phyloP scores from a whole-genome alignment of 2,797 vertebrate species.

The Peromyscus nudipes region DNA sequence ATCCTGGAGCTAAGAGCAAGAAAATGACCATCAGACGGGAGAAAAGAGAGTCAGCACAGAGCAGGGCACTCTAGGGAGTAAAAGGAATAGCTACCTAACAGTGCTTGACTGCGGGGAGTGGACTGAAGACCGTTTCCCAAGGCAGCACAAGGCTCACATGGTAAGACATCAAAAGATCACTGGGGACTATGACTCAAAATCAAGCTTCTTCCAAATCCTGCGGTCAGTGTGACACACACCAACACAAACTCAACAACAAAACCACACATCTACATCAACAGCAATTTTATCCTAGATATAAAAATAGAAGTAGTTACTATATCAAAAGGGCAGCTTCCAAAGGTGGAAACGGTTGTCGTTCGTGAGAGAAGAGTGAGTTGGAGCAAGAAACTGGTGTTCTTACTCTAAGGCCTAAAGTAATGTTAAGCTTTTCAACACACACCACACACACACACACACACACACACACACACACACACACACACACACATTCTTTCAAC shows the following conservation, averaged over 20 bases:
- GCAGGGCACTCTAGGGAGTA: neutral
- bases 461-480: neutral
- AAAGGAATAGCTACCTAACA: neutral
- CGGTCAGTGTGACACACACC: neutral
- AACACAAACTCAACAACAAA: neutral
- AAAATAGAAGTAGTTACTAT: too few species aligned
- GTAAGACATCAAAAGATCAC: neutral
- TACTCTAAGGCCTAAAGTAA: neutral
- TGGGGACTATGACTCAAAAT: neutral
- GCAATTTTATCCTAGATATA: neutral
- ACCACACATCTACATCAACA: neutral
- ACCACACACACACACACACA: too few species aligned
- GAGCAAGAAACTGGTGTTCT: neutral
- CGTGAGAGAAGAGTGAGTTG: neutral
- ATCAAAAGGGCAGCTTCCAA: neutral
- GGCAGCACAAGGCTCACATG: neutral
- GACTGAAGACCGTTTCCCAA: neutral
- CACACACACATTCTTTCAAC: neutral
- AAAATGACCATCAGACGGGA: neutral
- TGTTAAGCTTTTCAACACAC: neutral
- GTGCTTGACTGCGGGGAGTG: neutral
- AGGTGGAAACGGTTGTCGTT: neutral
- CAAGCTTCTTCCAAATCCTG: neutral
- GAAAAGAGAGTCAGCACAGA: neutral
- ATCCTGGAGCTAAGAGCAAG: neutral